A percentile compares a stretch with the other conserved stretches of the same genome.
These are phyloP conservation scores for Indicator maculatus DNA, from an alignment of 2,113 vertebrate genomes.

Conservation along the genomic window DNA sequence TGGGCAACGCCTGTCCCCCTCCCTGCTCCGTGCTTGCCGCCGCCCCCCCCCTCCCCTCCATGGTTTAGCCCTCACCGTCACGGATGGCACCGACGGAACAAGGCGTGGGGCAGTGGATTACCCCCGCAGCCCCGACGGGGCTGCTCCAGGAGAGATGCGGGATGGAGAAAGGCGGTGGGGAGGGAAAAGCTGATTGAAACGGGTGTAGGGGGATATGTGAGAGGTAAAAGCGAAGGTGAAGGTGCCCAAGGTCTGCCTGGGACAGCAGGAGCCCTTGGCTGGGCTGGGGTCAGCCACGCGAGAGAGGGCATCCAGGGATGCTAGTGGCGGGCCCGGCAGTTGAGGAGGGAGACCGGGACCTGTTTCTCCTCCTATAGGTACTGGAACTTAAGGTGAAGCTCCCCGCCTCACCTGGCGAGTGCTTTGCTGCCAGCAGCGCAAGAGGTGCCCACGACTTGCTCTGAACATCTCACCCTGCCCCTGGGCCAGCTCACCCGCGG, in stretches of 20 bases:
- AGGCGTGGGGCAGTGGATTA: rapidly evolving
- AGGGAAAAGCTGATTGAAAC: not conserved
- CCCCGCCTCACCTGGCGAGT: not conserved
- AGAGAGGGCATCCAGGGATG: not conserved
- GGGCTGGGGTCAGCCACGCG: not conserved
- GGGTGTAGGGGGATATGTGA: not conserved
- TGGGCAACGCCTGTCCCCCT: not conserved
- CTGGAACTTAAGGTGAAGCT: not conserved
- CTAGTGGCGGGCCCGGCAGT: not conserved
- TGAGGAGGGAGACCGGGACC: too few species aligned
- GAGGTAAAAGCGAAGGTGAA: not conserved
- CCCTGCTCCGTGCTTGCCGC: not conserved
- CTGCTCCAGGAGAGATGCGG: not conserved
- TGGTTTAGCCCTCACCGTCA: not conserved
- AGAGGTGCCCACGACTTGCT: not conserved
- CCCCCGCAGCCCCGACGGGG: not conserved
- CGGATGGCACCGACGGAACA: not conserved
- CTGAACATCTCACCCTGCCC: not conserved
- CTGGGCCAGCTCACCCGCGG: not conserved
- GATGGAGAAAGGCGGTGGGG: not conserved
- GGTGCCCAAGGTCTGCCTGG: too few species aligned
- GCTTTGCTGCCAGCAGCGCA: not conserved
- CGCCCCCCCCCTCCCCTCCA: too few species aligned
- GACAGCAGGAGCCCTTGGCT: not conserved
- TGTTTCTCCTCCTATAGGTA: not conserved